Conservation (phyloP, 2,888 invertebrate species). For the Cephus pygmeus region DNA sequence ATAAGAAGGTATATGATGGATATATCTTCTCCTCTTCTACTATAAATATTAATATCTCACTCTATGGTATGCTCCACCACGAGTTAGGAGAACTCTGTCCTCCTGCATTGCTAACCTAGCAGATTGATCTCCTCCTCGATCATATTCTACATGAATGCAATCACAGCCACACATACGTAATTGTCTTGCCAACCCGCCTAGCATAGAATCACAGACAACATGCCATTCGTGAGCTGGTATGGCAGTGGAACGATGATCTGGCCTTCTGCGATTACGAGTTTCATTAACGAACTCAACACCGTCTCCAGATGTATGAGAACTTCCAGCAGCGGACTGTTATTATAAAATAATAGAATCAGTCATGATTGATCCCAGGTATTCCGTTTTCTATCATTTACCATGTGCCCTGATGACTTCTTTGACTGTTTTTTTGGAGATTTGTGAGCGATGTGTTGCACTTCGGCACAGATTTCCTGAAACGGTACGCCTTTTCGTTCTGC, state of each 20-base stretch:
- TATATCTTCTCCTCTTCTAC: background rate
- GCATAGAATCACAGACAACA: constrained; percentile 73
- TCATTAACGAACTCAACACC: background rate
- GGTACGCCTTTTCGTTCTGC: constrained; percentile 69
- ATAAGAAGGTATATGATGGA: background rate
- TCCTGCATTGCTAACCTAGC: constrained; percentile 68
- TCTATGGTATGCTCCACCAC: constrained; percentile 65
- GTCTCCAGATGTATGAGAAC: background rate
- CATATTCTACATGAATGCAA: constrained; percentile 68
- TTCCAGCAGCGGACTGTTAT: background rate
- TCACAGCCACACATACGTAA: constrained; percentile 75
- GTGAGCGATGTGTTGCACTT: constrained; percentile 59
- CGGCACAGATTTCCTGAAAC: constrained; percentile 74
- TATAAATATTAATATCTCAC: constrained; percentile 48
- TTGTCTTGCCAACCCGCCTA: constrained; percentile 72
- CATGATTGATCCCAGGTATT: background rate
- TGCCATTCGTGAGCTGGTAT: constrained; percentile 41
- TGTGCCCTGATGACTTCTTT: constrained; percentile 52
- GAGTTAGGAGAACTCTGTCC: constrained; percentile 70
- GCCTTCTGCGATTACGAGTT: background rate
- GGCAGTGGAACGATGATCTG: background rate
- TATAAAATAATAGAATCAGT: background rate
- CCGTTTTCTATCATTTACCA: background rate
- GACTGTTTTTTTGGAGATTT: constrained; percentile 67
- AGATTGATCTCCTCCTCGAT: constrained; percentile 68